Percentiles rank a stretch among this genome's conserved stretches.
Evolutionary conservation across 1,140 invertebrate species (phyloP).

Genomic region (Hypsibius dujardini): DNA sequence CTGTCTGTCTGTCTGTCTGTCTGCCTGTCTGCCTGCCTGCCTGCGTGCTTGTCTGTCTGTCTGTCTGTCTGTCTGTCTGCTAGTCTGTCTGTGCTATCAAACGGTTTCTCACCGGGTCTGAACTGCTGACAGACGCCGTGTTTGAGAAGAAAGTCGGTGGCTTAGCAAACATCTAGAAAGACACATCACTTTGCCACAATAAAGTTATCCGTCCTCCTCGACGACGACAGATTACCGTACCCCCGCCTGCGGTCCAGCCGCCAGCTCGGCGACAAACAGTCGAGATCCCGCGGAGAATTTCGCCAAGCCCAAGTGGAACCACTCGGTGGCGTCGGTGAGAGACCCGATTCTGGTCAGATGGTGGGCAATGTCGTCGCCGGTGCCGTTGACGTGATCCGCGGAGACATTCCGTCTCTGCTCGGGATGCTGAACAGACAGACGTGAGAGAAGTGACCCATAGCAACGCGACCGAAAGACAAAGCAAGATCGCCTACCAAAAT

Average conservation of each 20-base stretch:
- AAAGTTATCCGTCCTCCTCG: too few species aligned
- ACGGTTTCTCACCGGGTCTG: too few species aligned
- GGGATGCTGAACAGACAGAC: background rate
- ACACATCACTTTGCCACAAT: too few species aligned
- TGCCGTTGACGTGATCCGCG: background rate
- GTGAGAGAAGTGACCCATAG: too few species aligned
- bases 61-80: background rate
- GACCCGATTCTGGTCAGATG: background rate
- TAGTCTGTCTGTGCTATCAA: background rate
- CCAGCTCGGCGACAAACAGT: background rate
- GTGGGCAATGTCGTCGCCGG: background rate
- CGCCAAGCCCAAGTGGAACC: background rate
- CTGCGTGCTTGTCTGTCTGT: background rate
- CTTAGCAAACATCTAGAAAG: background rate
- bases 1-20: too few species aligned
- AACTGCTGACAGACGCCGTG: background rate
- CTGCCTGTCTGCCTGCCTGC: too few species aligned
- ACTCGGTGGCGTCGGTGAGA: background rate
- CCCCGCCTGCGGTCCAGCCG: background rate
- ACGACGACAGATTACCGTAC: background rate
- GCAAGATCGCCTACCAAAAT: conserved; percentile 38
- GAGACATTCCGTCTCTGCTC: background rate
- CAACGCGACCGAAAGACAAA: too few species aligned
- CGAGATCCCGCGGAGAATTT: background rate
- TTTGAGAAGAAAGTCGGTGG: background rate